Base-by-base conservation (phyloP, 2,113 vertebrate genomes). In the Myanophis thanlyinensis region DNA sequence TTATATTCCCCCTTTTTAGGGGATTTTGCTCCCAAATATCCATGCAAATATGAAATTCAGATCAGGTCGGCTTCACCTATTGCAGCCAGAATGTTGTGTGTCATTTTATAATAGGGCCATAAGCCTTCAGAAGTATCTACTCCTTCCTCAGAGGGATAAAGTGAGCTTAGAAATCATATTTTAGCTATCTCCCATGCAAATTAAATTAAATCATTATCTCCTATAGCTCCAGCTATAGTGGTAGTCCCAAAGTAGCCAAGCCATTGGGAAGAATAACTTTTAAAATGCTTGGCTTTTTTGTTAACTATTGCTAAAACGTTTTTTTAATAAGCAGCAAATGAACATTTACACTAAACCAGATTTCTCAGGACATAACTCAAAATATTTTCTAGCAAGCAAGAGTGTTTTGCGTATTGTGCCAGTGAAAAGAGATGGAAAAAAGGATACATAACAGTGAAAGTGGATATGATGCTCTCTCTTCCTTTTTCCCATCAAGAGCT, bases 361-460 rank as follows among this genome's bases (percentile, higher is more conserved):
- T n/a, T 89, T 90, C 73, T 90, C 92, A 90, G 54, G 92, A 86
- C 18, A 62, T 13, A 86, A 85, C 89, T 89, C n/a, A 86, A 35
- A 93, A 13, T 15, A 51, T 62, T 85, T 53, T 86, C 52, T 92
- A 49, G 73, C n/a, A 86, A 85, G 46, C 51, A 49, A 47, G 11
- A 18, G 53, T 89, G 13, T 59, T 89, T 89, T 85, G 30, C 2
- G 0, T n/a, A 25, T 84, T 89, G 52, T 35, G 10, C 6, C 6
- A 84, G 87, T 30, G 48, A 52, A 15, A 84, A 54, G 35, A 48
- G 46, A 86, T 86, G 47, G 27, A 15, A 30, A 6, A 59, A 62
- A 35, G 10, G 40, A 54, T 47, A 53, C 7, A 25, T 5, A 30
- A 30, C 48, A 44, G 7, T 1, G 30, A 18, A 85, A 30, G 40